phyloP scores from a whole-genome alignment of 2,113 vertebrate species.

The Terrapene triunguis region DNA sequence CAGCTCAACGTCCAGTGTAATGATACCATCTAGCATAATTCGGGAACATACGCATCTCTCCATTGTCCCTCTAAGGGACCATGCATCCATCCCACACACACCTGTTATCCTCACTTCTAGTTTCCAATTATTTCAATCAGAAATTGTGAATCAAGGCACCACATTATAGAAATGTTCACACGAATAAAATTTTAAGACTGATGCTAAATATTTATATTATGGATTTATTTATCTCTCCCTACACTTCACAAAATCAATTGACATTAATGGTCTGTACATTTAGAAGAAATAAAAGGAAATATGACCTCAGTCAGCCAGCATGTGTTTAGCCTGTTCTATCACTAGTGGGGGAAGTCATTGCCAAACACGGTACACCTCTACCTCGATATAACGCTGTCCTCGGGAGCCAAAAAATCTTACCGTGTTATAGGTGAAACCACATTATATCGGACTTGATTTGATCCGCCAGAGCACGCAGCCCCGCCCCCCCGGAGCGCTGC shows the following conservation, averaged over 20 bases:
- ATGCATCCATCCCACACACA: not conserved
- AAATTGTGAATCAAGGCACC: not conserved
- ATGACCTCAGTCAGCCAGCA: not conserved
- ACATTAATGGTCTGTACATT: not conserved
- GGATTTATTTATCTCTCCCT: not conserved
- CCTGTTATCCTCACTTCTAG: not conserved
- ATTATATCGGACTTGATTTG: no score
- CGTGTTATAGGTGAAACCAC: no score
- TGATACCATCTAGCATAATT: not conserved
- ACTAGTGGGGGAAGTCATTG: not conserved
- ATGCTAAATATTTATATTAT: slow-evolving; percentile 3
- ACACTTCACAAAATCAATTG: not conserved
- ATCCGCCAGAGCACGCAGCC: no score
- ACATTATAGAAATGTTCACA: not conserved
- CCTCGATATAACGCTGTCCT: no score
- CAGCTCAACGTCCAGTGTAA: accelerated
- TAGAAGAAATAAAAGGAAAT: not conserved
- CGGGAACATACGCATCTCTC: not conserved
- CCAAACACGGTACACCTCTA: not conserved
- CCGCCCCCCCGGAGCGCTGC: no score
- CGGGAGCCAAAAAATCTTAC: no score
- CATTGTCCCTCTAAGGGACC: not conserved
- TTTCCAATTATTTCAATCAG: not conserved
- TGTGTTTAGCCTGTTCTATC: slow-evolving; percentile 19
- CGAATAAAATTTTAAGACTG: not conserved